Conservation (phyloP, 2,113 vertebrate genomes). For the Heteronetta atricapilla region DNA sequence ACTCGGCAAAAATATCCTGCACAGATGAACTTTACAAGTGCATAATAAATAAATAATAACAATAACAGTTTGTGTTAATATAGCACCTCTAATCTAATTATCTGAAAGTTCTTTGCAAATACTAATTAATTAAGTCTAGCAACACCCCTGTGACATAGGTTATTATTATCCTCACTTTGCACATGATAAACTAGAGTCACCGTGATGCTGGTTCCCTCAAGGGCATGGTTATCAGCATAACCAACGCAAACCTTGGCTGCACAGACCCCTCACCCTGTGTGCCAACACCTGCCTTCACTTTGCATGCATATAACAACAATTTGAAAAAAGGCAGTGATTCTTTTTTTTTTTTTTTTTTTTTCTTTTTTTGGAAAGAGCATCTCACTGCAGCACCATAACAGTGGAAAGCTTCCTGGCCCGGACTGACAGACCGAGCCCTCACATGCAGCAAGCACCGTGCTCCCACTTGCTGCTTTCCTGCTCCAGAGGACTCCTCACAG, state of each 20-base stretch:
- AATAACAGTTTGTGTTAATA: constrained; percentile 67
- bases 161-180: constrained; percentile 56
- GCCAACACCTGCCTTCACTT: neutral
- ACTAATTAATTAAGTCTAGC: constrained; percentile 69
- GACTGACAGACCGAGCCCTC: neutral
- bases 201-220: neutral
- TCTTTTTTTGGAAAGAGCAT: neutral
- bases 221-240: rapidly evolving
- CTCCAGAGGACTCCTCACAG: neutral
- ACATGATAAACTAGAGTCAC: constrained; percentile 35
- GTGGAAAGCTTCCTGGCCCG: neutral
- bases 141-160: constrained; percentile 62
- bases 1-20: constrained; percentile 43
- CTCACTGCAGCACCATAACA: neutral
- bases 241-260: neutral
- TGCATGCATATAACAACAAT: rapidly evolving
- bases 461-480: neutral
- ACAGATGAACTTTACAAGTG: constrained; percentile 29
- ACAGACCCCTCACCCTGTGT: neutral
- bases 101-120: constrained; percentile 68
- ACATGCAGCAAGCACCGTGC: rapidly evolving
- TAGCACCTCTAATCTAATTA: constrained; percentile 72
- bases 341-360: too few relatives aligned
- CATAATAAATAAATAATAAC: constrained; percentile 73
- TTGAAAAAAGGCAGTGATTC: rapidly evolving